Conservation (phyloP, 2,888 invertebrate species). For the Phania funesta region DNA sequence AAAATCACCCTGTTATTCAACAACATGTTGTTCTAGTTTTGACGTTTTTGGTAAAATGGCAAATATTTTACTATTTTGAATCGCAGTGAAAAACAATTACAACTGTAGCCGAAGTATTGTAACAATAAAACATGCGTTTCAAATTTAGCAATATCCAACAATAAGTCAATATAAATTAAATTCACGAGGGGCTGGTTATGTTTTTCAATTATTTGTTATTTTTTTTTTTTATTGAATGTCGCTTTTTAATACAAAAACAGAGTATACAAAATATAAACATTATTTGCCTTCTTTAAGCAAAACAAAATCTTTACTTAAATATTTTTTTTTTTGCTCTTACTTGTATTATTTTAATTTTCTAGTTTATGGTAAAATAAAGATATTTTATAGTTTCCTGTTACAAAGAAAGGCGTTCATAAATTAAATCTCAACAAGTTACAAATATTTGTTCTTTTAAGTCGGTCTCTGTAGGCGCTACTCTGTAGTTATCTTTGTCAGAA, state of each 20-base stretch:
- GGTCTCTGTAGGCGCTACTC: not conserved
- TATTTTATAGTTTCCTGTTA: conserved; percentile 66
- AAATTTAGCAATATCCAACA: conserved; percentile 35
- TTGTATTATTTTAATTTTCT: conserved; percentile 4
- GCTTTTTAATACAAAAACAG: not conserved
- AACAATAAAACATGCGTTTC: conserved; percentile 36
- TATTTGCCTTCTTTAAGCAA: not conserved
- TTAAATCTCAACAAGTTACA: conserved; percentile 18
- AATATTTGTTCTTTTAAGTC: not conserved
- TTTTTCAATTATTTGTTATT: no score
- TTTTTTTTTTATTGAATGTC: not conserved
- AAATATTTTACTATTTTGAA: conserved; percentile 45
- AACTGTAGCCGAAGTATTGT: not conserved
- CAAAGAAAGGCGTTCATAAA: conserved; percentile 62
- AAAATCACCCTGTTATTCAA: no score
- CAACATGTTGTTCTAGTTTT: conserved; percentile 43
- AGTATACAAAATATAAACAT: not conserved
- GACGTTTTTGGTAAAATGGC: conserved; percentile 40
- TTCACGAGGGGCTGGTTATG: conserved; percentile 42
- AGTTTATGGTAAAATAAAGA: conserved; percentile 56
- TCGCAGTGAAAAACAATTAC: conserved; percentile 45
- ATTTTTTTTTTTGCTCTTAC: not conserved
- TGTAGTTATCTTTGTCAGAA: not conserved
- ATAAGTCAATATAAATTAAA: conserved; percentile 48
- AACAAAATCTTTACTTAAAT: not conserved